Evolutionary conservation across 53 echinoderm and acorn worm genomes (phyloP), one percentile per base, ranked within the genome.

Genomic region (Patiria pectinifera): DNA sequence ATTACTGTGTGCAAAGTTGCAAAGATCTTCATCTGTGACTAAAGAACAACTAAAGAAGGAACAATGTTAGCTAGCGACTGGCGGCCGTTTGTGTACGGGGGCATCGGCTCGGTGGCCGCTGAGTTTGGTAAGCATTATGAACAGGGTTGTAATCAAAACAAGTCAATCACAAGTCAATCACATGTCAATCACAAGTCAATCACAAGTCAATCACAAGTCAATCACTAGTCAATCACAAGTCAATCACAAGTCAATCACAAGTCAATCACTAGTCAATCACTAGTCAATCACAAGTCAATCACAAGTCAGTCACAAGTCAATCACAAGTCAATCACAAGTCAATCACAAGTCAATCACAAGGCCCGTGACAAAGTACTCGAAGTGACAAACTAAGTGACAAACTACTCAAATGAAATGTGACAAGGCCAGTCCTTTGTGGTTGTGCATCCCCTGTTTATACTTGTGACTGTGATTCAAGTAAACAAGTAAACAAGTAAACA

Each of bases 61-160:
- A n/a, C 61, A 21, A 89, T 89, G 89, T 63, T 89, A 10, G 78
- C 78, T 1, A 70, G 93, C 5, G 93, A 97, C 76, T 98, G 99
- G 99, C 92, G 95, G 70, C 99, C 99, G 11, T 98, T 98, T 93
- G 95, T 98, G n/a, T 98, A 95, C 80, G 99, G 99, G 60, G 99
- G 99, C 21, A 82, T 96, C 26, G 96, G 91, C 25, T 98, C 99
- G 4, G 94, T 98, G 15, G 89, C 92, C 19, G 99, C 99, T 43
- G 99, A 98, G 93, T 94, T 95, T 83, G 99, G 99, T 98, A 92
- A 95, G 96, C 22, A 21, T 21, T 35, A 13, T 19, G 11, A 66
- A 66, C 3, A 18, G 14, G 3, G 15, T 18, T 16, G 66, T 3
- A 66, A 14, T 11, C 19, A 60, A 11, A 0, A 8, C 53, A 8